Percentiles rank a stretch among this genome's conserved stretches.
phyloP scores from a whole-genome alignment of 2,888 invertebrate genomes.

The Cheilosia urbana region DNA sequence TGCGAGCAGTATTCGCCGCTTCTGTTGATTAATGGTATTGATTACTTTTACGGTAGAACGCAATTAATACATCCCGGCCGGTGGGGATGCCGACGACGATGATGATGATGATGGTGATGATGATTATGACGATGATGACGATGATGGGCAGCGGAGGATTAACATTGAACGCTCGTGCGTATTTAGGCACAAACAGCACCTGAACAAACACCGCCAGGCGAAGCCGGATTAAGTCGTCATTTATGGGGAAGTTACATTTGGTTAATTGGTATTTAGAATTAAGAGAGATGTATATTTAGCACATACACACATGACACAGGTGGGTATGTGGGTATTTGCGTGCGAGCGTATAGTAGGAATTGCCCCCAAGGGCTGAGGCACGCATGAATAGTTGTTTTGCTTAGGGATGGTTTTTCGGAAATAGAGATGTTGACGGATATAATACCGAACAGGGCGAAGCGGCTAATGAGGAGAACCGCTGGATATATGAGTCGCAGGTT shows the following conservation, averaged over 20 bases:
- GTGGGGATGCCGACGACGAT: constrained; percentile 8
- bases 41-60: constrained; percentile 55
- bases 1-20: constrained; percentile 19
- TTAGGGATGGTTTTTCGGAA: too few species aligned
- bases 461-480: too few species aligned
- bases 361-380: too few species aligned
- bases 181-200: constrained; percentile 17
- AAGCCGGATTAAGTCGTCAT: constrained; percentile 54
- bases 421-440: too few species aligned
- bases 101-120: constrained; percentile 11
- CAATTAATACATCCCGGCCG: constrained; percentile 44
- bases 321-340: too few species aligned
- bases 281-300: neutral
- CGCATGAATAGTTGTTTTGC: too few species aligned
- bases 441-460: too few species aligned
- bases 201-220: constrained; percentile 18
- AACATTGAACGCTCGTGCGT: constrained; percentile 25
- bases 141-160: constrained; percentile 56
- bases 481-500: too few species aligned
- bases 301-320: too few species aligned
- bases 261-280: constrained; percentile 58
- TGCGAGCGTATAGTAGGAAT: too few species aligned
- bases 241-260: constrained; percentile 55
- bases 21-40: constrained; percentile 68
- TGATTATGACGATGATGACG: neutral